Evolutionary conservation across 2,113 vertebrate species (phyloP), one percentile per base, ranked within the genome.

Genomic region (Xiphias gladius): DNA sequence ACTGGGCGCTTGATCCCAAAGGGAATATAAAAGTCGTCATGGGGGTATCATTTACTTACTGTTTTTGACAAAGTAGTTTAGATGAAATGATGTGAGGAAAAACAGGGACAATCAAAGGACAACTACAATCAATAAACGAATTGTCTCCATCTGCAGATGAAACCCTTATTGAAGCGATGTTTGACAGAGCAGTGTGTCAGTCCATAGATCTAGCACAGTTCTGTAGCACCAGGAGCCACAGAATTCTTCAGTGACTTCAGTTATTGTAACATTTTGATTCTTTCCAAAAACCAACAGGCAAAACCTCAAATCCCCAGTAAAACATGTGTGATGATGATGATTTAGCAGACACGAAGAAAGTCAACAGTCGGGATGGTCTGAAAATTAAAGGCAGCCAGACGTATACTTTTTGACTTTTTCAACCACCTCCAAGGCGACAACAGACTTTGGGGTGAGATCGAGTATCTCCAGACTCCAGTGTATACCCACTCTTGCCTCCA

Each of bases 391-490:
- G 28, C 52, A 32, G 41, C n/a, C 55, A 54, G 46, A 79, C 39
- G 16, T 3, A 20, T 17, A 79, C 50, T 57, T 69, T 63, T 35
- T 50, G 24, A 73, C 55, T 82, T 80, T 76, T 58, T 11, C 48
- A 84, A 79, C 66, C 83, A 67, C 76, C 62, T 86, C 75, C 28
- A 50, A 77, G 67, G 39, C 32, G 26, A 80, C 72, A 55, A 76
- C 28, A 62, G 41, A 66, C 30, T 77, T 68, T 46, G 10, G 63
- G 78, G 80, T 68, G 80, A 74, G 54, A 71, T 26, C 2, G 67
- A 91, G 86, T 66, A 84, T 78, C 72, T 87, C 57, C 87, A 89
- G 83, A 84, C 83, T 71, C 85, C 72, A 68, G 19, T n/a, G 20
- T 76, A 16, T 67, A 32, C 73, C 73, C 78, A 64, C 80, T 88